Evolutionary conservation across 2,888 invertebrate species (phyloP).

Genomic region (Heteromurus nitidus): DNA sequence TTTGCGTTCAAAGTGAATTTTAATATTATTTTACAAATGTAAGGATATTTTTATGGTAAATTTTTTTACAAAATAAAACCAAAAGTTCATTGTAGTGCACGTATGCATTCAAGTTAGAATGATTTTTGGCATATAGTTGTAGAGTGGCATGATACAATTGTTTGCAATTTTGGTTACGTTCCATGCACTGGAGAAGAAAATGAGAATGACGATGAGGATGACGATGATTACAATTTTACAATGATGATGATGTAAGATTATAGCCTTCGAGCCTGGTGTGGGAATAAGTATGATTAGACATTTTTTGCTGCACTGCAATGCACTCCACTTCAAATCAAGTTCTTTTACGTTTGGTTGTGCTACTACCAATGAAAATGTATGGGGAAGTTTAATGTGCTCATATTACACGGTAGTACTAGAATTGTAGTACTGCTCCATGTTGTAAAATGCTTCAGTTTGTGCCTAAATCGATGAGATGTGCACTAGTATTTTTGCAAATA

Average conservation of each 20-base stretch:
- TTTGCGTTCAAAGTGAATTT: slow-evolving; percentile 3
- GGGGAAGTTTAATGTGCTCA: too few relatives aligned
- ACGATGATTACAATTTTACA: slow-evolving; percentile 48
- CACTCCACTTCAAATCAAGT: not conserved
- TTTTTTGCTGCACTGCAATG: slow-evolving; percentile 8
- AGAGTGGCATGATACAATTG: not conserved
- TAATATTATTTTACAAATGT: too few relatives aligned
- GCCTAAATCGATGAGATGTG: too few relatives aligned
- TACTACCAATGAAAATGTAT: too few relatives aligned
- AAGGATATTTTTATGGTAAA: not conserved
- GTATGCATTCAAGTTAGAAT: too few relatives aligned
- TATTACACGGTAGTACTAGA: not conserved
- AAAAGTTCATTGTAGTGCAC: not conserved
- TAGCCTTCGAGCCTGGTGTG: slow-evolving; percentile 33
- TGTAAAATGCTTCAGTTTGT: not conserved
- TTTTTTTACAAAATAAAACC: not conserved
- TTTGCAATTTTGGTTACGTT: slow-evolving; percentile 19
- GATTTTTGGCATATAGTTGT: not conserved
- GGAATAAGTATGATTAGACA: slow-evolving; percentile 33
- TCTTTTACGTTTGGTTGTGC: not conserved
- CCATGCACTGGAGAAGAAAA: slow-evolving; percentile 59
- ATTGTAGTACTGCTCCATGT: not conserved
- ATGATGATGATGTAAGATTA: slow-evolving; percentile 59
- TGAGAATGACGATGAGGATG: slow-evolving; percentile 51
- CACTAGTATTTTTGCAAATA: not conserved